phyloP scores from a whole-genome alignment of 2,113 vertebrate genomes.

The Mobula birostris region DNA sequence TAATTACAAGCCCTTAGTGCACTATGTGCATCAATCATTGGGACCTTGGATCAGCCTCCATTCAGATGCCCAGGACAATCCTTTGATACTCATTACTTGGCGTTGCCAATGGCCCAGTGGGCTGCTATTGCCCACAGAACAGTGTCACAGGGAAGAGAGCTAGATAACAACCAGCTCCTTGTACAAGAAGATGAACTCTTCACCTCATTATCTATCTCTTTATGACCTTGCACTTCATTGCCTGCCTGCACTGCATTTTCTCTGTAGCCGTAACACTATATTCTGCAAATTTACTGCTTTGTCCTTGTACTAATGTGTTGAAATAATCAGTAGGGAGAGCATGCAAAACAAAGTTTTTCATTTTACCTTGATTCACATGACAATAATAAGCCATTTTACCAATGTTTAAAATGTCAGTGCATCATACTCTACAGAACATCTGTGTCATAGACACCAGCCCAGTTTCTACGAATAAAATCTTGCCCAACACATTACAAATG shows the following conservation, averaged over 20 bases:
- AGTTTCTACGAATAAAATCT: background rate
- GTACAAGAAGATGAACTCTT: too few relatives aligned
- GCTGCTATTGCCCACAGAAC: background rate
- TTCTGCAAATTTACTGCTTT: too few relatives aligned
- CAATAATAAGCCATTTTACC: too few relatives aligned
- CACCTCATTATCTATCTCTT: too few relatives aligned
- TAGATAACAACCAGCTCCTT: background rate
- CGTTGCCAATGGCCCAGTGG: background rate
- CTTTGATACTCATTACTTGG: background rate
- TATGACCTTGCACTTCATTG: too few relatives aligned
- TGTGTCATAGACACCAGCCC: background rate
- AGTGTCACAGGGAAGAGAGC: background rate
- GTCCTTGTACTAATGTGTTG: too few relatives aligned
- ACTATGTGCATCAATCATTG: background rate
- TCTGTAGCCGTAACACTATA: too few relatives aligned
- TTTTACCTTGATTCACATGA: too few relatives aligned
- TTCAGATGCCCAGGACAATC: background rate
- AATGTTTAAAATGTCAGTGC: background rate
- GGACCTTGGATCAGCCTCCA: background rate
- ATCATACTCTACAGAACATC: background rate
- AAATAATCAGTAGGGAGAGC: too few relatives aligned
- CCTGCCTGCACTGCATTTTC: too few relatives aligned
- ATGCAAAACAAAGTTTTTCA: too few relatives aligned
- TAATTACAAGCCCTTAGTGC: background rate
- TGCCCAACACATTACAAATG: background rate